Conservation (phyloP, 2,113 vertebrate genomes). For the Nyctibius bracteatus region DNA sequence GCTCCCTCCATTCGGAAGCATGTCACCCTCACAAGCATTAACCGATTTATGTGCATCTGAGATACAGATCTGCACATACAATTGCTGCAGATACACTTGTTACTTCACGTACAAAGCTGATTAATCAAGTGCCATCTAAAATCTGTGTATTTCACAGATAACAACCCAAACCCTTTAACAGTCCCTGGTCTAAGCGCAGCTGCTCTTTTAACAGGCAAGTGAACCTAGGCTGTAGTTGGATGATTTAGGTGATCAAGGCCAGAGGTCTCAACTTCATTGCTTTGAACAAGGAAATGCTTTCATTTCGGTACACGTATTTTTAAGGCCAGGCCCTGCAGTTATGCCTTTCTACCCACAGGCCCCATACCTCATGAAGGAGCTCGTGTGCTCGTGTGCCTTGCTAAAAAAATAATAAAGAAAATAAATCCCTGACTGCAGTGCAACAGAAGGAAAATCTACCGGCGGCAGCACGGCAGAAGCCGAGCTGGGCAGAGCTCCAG, state of each 20-base stretch:
- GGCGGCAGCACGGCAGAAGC: neutral
- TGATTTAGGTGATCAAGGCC: fast-evolving
- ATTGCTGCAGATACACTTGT: fast-evolving
- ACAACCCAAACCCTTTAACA: neutral
- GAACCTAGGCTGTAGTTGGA: neutral
- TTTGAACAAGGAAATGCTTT: too few relatives aligned
- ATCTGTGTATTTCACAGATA: neutral
- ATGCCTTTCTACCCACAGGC: neutral
- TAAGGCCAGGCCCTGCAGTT: neutral
- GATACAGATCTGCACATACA: fast-evolving
- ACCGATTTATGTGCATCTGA: fast-evolving
- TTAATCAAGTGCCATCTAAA: neutral
- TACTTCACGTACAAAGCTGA: neutral
- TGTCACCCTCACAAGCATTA: fast-evolving
- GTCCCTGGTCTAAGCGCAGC: neutral
- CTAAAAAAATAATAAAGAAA: neutral
- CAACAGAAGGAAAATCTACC: neutral
- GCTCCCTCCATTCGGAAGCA: neutral
- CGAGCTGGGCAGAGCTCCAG: neutral
- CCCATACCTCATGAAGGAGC: neutral
- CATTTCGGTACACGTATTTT: fast-evolving
- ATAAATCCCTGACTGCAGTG: neutral
- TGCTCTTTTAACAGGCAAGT: neutral
- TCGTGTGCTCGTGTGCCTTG: fast-evolving
- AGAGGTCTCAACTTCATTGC: fast-evolving